Evolutionary conservation across 2,797 vertebrate genomes (phyloP), one percentile per base, ranked within the genome.

Genomic region (Argya squamiceps): DNA sequence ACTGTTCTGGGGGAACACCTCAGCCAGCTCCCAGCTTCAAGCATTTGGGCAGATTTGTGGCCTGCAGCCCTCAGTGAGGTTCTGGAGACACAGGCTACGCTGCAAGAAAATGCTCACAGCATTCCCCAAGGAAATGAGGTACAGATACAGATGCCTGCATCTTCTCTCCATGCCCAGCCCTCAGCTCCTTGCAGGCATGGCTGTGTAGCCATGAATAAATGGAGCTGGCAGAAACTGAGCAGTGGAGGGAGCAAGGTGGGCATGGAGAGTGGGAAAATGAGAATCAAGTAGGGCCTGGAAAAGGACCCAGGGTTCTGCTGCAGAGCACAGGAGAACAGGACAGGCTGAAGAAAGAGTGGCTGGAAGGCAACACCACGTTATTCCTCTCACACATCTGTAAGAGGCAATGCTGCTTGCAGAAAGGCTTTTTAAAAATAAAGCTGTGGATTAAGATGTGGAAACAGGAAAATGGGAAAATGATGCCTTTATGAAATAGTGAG

Each of bases 361-460:
- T 65, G 46, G 55, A 65, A 86, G 16, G 27, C 18, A 79, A 5
- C 22, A 32, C 27, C 3, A 3, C 1, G 0, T 34, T 47, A 20
- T 26, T 65, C 50, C 59, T 69, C 52, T 73, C 47, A 50, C 0
- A 0, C 1, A 4, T 19, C 77, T 60, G 0, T 15, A 68, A 78
- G 63, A 75, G 55, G 47, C 0, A 0, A 70, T 0, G 3, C 19
- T 44, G 32, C 63, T 56, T 12, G 64, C 2, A 3, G 52, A 77
- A 87, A 84, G 21, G 41, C 15, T 82, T 69, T 82, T 69, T 50
- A 16, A 21, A 67, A 55, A 53, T 24, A 30, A 29, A 80, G 27
- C 26, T 19, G 24, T 41, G 46, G 24, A 23, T 78, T 88, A 78
- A 49, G 41, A 68, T 3, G 10, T 0, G 2, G 37, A 75, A 92